Base-by-base conservation (phyloP, 2,797 vertebrate genomes). In the Enteromius mattozi region DNA sequence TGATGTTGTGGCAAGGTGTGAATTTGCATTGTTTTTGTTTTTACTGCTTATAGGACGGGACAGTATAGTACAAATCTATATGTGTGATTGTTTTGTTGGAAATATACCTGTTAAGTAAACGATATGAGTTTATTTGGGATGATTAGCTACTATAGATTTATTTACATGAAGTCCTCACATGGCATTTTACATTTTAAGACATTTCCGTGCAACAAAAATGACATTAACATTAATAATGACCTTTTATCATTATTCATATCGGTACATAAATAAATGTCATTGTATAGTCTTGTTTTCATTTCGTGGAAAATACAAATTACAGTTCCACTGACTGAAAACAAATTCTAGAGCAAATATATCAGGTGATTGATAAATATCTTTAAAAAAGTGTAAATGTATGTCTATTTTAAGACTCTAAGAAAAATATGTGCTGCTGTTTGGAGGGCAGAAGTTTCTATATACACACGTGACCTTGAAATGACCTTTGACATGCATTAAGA, bases 401-500 rank as follows among this genome's bases (percentile, higher is more conserved):
- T 3, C 2, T 33, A 65, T 65, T 65, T 8, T 17, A 8, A 74
- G 27, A 54, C 47, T 21, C 2, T 16, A 71, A 71, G 69, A 10
- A 33, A 47, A 33, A 78, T 27, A 63, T 78, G 19, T 17, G 49
- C 4, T 35, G 49, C 59, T 76, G 7, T 49, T 3, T 68, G 21
- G 16, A 33, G 27, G 30, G 21, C 13, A 75, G 49, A 61, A 3
- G 14, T 59, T 27, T 27, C 40, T 71, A 71, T 71, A 27, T 59
- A 47, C 8, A 45, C 35, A 42, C 2, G 4, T 2, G 19, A 56
- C 33, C 49, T 47, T 84, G 17, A 69, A 77, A 59, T 69, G 37
- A 69, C 63, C 61, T 74, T 68, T 65, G 33, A 72, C 66, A 35
- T 12, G 24, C 72, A 70, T 37, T 13, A 16, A 66, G 54, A 37